A percentile compares a stretch with the other conserved stretches of the same genome.
These are phyloP conservation scores for Hormiphora californensis DNA, from an alignment of 37 sponge, comb jelly and placozoan genomes.

Conservation along the genomic window DNA sequence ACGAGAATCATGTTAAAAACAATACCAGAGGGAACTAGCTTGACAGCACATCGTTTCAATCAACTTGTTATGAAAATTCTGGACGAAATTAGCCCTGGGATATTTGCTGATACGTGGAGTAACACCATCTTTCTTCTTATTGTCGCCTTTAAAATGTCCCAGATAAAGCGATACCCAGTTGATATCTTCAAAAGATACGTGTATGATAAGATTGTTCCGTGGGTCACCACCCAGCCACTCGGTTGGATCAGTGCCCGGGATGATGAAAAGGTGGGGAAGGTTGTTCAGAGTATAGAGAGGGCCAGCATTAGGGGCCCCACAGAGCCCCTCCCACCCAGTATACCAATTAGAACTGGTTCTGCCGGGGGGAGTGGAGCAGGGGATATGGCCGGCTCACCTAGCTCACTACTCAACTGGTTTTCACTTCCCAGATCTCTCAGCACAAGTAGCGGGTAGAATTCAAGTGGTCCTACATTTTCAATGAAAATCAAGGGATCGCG, in stretches of 20 bases:
- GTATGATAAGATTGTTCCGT: slow-evolving; percentile 16
- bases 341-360: no score
- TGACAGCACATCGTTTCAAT: neutral
- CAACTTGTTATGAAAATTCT: neutral
- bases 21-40: neutral
- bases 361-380: no score
- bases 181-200: neutral
- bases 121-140: neutral
- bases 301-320: no score
- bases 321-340: no score
- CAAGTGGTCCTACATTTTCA: neutral
- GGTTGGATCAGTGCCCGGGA: neutral
- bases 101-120: neutral
- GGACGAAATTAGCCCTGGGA: neutral
- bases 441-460: neutral
- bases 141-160: neutral
- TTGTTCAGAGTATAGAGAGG: no score
- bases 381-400: neutral
- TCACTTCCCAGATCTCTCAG: neutral
- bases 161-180: neutral
- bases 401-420: neutral
- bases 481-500: neutral
- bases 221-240: neutral
- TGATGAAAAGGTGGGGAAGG: slow-evolving; percentile 15
- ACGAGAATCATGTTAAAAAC: neutral